These are phyloP conservation scores for Synergus itoensis DNA, from an alignment of 2,888 invertebrate genomes.

Conservation along the genomic window DNA sequence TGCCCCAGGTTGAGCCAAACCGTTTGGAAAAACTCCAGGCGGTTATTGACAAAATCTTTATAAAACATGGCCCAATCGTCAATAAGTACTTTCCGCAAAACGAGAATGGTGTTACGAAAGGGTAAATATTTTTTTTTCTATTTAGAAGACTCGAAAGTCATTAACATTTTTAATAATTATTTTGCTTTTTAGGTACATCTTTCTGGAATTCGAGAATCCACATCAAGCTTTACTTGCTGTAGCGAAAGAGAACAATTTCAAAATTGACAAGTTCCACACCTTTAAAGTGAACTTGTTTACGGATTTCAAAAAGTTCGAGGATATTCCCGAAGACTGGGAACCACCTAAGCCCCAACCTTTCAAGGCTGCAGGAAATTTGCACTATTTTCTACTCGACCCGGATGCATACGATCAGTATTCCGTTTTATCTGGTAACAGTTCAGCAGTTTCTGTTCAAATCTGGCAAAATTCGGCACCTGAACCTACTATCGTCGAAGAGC, in stretches of 20 bases:
- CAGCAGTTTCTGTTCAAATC: slow-evolving; percentile 87
- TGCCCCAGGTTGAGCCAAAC: slow-evolving; percentile 95
- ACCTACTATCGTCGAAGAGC: slow-evolving; percentile 88
- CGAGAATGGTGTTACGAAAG: slow-evolving; percentile 92
- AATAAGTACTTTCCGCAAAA: slow-evolving; percentile 93
- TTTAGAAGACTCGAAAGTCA: not conserved
- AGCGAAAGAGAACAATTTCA: slow-evolving; percentile 92
- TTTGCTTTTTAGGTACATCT: slow-evolving; percentile 84
- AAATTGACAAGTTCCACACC: slow-evolving; percentile 96
- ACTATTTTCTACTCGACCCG: slow-evolving; percentile 94
- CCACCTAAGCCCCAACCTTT: slow-evolving; percentile 93
- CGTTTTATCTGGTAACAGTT: slow-evolving; percentile 91
- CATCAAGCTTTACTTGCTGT: slow-evolving; percentile 93
- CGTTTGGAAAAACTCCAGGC: slow-evolving; percentile 94
- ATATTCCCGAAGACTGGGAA: slow-evolving; percentile 95
- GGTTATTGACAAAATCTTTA: slow-evolving; percentile 94
- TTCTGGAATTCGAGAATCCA: slow-evolving; percentile 93
- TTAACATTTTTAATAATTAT: slow-evolving; percentile 5
- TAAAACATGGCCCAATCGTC: slow-evolving; percentile 91
- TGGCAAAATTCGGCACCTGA: slow-evolving; percentile 95
- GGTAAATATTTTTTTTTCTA: slow-evolving; percentile 76
- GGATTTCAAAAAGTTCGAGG: slow-evolving; percentile 96
- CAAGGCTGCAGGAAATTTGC: slow-evolving; percentile 94
- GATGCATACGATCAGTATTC: slow-evolving; percentile 98
- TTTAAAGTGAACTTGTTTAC: slow-evolving; percentile 96